These are phyloP conservation scores for Pelusios castaneus DNA, from an alignment of 2,113 vertebrate genomes.

Conservation along the genomic window DNA sequence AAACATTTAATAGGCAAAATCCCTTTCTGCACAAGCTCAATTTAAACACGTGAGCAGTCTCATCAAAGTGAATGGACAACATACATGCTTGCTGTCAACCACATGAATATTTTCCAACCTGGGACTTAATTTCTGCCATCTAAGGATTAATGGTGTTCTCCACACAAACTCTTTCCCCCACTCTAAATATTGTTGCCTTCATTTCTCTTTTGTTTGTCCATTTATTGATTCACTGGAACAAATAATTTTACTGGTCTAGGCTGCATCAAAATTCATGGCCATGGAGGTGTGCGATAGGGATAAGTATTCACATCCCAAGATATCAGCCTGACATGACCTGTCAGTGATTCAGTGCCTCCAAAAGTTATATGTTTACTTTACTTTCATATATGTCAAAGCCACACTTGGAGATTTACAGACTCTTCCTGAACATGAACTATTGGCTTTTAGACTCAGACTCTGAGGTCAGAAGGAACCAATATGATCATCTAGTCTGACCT, in stretches of 20 bases:
- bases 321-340: not conserved
- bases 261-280: not conserved
- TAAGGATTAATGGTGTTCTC: accelerated
- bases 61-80: not conserved
- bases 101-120: not conserved
- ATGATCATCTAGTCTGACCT: too few relatives aligned
- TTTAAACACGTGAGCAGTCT: not conserved
- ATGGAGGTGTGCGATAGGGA: not conserved
- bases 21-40: not conserved
- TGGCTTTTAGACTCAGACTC: too few relatives aligned
- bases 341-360: not conserved
- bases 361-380: not conserved
- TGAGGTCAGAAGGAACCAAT: too few relatives aligned
- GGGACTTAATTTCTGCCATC: not conserved
- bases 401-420: not conserved
- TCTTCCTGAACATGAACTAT: not conserved
- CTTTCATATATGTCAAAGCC: not conserved
- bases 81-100: not conserved
- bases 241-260: not conserved
- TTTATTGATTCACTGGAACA: not conserved
- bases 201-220: not conserved
- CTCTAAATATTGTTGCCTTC: not conserved
- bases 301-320: not conserved
- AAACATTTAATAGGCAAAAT: not conserved
- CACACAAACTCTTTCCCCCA: not conserved